Base-by-base conservation (phyloP, 2,113 vertebrate species). In the Petromus typicus region DNA sequence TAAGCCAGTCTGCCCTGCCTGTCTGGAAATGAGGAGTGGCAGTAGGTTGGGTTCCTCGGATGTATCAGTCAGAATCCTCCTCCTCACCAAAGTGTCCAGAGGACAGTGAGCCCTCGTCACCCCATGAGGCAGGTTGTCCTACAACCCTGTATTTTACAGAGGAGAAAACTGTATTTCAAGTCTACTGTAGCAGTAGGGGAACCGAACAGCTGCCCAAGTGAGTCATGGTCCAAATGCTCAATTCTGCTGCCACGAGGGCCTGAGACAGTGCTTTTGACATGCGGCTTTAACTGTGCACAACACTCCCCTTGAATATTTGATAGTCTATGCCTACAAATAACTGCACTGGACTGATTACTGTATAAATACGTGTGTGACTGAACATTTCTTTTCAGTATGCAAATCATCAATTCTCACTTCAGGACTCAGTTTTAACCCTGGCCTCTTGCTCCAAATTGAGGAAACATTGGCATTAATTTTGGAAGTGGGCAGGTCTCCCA, bases 211-310 rank as follows among this genome's bases (percentile, higher is more conserved):
- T 91, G 83, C 89, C 93, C n/a, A 59, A 37, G 43, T 94, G 94
- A 97, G 91, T 97, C 95, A 93, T 61, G 32, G 75, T 91, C 91
- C 93, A 95, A 94, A 96, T 84, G 89, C 94, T 94, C 94, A 61
- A 27, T 66, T 79, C 40, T 91, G 43, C 54, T 95, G 79, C 9
- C 83, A 37, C 23, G 18, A 90, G 69, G 54, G 34, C 82, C 37
- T 32, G 71, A 93, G 84, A 94, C 59, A 83, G 40, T 54, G 37
- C 80, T 93, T 97, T 23, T 59, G 83, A 43, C 51, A 69, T 16
- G 45, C 43, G 83, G 25, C 57, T 84, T 89, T 86, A 96, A 95
- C 59, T 82, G n/a, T 73, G 51, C 45, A 67, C 75, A 83, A 67
- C 10, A 92, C 45, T 40, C 48, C 69, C 25, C 43, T 67, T 94